A percentile compares a stretch with the other conserved stretches of the same genome.
Evolutionary conservation across 1,140 invertebrate species (phyloP).

Genomic region (Cataglyphis hispanica): DNA sequence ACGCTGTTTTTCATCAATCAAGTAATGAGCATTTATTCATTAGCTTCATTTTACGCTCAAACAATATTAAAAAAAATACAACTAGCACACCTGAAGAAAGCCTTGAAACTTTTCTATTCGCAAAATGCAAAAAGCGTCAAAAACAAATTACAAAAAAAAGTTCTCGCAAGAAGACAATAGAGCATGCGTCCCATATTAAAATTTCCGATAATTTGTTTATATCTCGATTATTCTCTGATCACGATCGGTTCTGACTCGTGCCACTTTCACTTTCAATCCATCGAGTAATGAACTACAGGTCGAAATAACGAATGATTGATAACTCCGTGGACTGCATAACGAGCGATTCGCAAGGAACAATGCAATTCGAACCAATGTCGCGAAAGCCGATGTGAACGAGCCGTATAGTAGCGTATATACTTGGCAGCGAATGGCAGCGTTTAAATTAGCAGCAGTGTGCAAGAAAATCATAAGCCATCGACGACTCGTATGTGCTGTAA

Average conservation of each 20-base stretch:
- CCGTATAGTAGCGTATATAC: neutral
- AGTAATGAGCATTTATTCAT: slow-evolving; percentile 19
- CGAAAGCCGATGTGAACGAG: slow-evolving; percentile 8
- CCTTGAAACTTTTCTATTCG: neutral
- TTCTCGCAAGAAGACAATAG: neutral
- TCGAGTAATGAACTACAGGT: slow-evolving; percentile 30
- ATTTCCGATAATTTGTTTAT: slow-evolving; percentile 16
- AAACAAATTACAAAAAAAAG: neutral
- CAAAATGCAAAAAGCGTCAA: neutral
- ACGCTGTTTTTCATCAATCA: neutral
- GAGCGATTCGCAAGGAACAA: slow-evolving; percentile 37
- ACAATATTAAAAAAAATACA: neutral
- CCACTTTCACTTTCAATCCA: slow-evolving; percentile 49
- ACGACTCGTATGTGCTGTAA: neutral
- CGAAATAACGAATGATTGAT: slow-evolving; percentile 48
- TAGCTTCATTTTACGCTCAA: neutral
- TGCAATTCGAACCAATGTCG: slow-evolving; percentile 42
- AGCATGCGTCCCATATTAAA: neutral
- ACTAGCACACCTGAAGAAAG: neutral
- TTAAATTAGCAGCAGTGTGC: slow-evolving; percentile 48
- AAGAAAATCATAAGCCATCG: slow-evolving; percentile 56
- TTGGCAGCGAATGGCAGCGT: slow-evolving; percentile 18
- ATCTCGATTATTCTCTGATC: neutral
- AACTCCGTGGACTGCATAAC: slow-evolving; percentile 11
- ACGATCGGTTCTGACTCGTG: slow-evolving; percentile 23